phyloP scores from a whole-genome alignment of 2,797 vertebrate species.

The Trachops cirrhosus region DNA sequence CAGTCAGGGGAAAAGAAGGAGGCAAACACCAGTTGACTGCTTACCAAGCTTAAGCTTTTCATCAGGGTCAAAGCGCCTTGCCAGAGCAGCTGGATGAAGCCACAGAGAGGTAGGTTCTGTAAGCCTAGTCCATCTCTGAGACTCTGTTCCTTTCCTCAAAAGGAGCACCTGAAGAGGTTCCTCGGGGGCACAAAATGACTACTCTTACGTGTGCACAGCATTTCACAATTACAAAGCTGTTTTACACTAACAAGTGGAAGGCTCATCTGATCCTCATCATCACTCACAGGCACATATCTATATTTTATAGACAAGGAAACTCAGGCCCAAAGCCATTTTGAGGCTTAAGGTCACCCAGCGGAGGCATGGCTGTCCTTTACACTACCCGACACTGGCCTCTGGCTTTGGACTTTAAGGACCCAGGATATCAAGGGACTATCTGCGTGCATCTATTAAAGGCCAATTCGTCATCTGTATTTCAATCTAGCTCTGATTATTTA shows the following conservation, averaged over 20 bases:
- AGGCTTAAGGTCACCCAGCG: neutral
- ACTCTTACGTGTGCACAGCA: neutral
- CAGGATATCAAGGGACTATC: neutral
- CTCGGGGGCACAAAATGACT: neutral
- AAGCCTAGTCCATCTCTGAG: neutral
- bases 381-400: neutral
- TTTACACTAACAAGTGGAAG: neutral
- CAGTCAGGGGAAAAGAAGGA: neutral
- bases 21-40: neutral
- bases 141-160: neutral
- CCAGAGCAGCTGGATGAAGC: neutral
- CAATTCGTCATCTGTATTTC: neutral
- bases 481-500: neutral
- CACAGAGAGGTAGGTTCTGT: neutral
- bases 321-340: neutral
- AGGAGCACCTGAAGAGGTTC: neutral
- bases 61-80: neutral
- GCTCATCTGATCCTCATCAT: neutral
- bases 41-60: conserved; percentile 1
- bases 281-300: neutral
- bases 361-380: neutral
- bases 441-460: neutral
- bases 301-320: neutral
- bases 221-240: neutral
- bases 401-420: neutral